Conservation (phyloP, 2,888 invertebrate species). For the Sarcophaga subvicina region DNA sequence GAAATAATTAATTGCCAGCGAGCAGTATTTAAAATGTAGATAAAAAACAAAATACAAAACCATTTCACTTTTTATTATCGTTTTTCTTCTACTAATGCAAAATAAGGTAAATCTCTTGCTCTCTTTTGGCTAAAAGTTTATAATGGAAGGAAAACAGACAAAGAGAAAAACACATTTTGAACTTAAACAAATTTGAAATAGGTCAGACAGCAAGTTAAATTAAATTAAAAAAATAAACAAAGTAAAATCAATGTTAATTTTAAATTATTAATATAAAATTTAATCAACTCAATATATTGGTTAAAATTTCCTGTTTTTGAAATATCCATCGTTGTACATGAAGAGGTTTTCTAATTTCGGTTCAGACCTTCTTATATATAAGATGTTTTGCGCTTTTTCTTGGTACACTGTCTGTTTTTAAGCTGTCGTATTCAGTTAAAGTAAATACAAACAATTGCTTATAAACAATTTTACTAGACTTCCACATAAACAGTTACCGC, state of each 20-base stretch:
- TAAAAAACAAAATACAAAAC: background rate
- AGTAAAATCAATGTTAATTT: too few species aligned
- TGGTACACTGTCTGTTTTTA: background rate
- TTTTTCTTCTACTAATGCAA: constrained; percentile 17
- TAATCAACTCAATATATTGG: too few species aligned
- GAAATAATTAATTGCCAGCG: constrained; percentile 7
- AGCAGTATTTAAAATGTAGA: background rate
- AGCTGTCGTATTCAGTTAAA: background rate
- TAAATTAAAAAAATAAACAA: too few species aligned
- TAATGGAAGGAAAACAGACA: too few species aligned
- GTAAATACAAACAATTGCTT: background rate
- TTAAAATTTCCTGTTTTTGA: too few species aligned
- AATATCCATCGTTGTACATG: too few species aligned
- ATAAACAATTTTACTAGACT: background rate
- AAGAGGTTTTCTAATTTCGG: too few species aligned
- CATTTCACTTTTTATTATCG: constrained; percentile 41
- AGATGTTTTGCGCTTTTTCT: background rate
- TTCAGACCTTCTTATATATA: too few species aligned
- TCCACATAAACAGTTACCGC: background rate
- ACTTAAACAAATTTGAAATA: too few species aligned
- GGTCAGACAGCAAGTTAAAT: too few species aligned
- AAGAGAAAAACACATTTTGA: too few species aligned
- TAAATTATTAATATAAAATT: too few species aligned
- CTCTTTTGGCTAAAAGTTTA: background rate
- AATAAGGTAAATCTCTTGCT: background rate